These are phyloP conservation scores for Polydrusus tereticollis DNA, from an alignment of 2,888 invertebrate genomes.

Conservation along the genomic window DNA sequence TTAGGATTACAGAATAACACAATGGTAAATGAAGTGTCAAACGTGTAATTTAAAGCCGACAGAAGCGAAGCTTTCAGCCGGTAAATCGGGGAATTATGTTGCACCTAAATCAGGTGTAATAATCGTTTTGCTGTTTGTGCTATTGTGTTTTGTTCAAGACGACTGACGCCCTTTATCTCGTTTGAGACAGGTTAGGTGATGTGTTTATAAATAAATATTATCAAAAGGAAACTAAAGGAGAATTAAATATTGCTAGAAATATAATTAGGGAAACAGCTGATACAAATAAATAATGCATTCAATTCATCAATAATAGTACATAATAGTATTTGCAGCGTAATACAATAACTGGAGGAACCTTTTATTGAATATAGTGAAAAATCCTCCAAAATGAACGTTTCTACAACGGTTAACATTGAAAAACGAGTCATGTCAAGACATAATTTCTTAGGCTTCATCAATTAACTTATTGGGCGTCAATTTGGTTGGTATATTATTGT, in stretches of 20 bases:
- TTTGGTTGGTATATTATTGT: too few species aligned
- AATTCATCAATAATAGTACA: too few species aligned
- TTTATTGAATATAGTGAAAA: too few species aligned
- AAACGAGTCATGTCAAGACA: too few species aligned
- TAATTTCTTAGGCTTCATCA: too few species aligned
- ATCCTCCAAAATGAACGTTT: too few species aligned
- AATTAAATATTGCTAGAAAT: not conserved
- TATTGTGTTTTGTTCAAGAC: slow-evolving; percentile 5
- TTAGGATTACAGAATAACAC: slow-evolving; percentile 25
- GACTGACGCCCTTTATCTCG: not conserved
- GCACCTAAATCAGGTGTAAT: slow-evolving; percentile 36
- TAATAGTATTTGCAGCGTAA: too few species aligned
- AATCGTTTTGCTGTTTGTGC: slow-evolving; percentile 24
- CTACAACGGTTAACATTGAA: too few species aligned
- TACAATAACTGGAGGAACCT: too few species aligned
- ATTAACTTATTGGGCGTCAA: too few species aligned
- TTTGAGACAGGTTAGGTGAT: not conserved
- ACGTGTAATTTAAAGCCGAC: slow-evolving; percentile 38
- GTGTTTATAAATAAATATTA: not conserved
- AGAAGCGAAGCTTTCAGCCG: slow-evolving; percentile 24
- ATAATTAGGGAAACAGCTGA: too few species aligned
- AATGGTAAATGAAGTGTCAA: slow-evolving; percentile 43
- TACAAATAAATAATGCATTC: too few species aligned
- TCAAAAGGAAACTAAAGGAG: not conserved
- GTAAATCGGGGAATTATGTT: slow-evolving; percentile 35